Base-by-base conservation (phyloP, 2,797 vertebrate species). In the Melanotaenia parkinsoni region DNA sequence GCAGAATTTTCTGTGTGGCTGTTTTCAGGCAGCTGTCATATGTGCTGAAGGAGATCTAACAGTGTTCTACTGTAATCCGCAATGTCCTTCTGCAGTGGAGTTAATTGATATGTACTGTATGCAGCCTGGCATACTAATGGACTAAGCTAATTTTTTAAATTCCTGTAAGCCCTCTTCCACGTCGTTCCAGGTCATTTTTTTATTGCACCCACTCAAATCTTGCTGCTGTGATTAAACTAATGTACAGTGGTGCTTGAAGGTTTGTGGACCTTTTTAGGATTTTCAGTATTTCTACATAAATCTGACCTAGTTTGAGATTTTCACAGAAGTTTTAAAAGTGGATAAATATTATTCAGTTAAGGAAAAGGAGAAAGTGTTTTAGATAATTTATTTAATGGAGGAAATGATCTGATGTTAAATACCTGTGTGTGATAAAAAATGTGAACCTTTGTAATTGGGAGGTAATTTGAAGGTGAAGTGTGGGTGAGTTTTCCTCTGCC, bases 1-100 rank as follows among this genome's bases (percentile, higher is more conserved):
- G 86, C 77, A 47, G 68, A 73, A 70, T 75, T 82, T 88, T 79
- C 67, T 83, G 58, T 81, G 75, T 80, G 81, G 74, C 82, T 85
- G 80, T 85, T 89, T 89, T 89, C 83, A 83, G 74, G 81, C 80
- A 84, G 73, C 76, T 88, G 89, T 88, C 89, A 87, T 89, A 89
- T 90, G 80, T 87, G n/a, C 26, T 28, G 81, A 85, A 88, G 86
- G 70, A 76, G 72, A 86, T 86, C 82, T 85, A 74, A 82, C 77
- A 74, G 80, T 80, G 71, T 74, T 79, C 26, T 20, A 50, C 45
- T n/a, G 20, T 50, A 67, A 69, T 54, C 67, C 32, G 75, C 70
- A 67, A 35, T 85, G 86, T 87, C 88, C 91, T 90, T 90, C 75
- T 86, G 80, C 84, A 63, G 76, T 85, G 64, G 79, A 86, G 88